phyloP scores from a whole-genome alignment of 2,888 invertebrate species.

The Cerastoderma edule region DNA sequence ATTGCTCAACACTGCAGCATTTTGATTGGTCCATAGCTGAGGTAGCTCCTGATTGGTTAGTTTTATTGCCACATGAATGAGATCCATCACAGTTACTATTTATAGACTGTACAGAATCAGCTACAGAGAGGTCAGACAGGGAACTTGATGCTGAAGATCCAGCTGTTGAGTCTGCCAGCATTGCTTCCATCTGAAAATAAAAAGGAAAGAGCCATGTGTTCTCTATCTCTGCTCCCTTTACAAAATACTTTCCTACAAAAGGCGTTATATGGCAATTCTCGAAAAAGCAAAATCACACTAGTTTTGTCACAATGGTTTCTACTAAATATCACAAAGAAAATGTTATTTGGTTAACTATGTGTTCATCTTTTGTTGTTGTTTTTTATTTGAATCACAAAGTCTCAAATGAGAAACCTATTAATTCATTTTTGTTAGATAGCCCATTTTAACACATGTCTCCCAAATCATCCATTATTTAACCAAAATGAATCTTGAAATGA shows the following conservation, averaged over 20 bases:
- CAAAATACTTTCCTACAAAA: background rate
- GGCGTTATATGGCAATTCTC: too few relatives aligned
- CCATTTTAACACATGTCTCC: too few relatives aligned
- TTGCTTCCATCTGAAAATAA: constrained; percentile 51
- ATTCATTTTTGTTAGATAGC: too few relatives aligned
- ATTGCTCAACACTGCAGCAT: constrained; percentile 22
- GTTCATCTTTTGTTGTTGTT: too few relatives aligned
- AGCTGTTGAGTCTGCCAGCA: constrained; percentile 30
- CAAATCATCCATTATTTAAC: too few relatives aligned
- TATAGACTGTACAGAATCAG: constrained; percentile 3
- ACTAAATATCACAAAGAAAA: too few relatives aligned
- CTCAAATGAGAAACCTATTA: too few relatives aligned
- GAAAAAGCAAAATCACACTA: too few relatives aligned
- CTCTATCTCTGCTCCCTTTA: background rate
- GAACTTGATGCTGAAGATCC: constrained; percentile 21
- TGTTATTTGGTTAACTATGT: too few relatives aligned
- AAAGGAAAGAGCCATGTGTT: background rate
- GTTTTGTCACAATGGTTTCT: too few relatives aligned
- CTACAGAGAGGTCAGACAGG: constrained; percentile 20
- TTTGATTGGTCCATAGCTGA: constrained; percentile 23
- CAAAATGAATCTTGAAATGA: too few relatives aligned
- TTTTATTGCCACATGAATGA: constrained; percentile 1
- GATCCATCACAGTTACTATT: background rate
- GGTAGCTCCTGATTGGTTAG: constrained; percentile 26
- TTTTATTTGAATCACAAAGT: too few relatives aligned